Base-by-base conservation (phyloP, 2,113 vertebrate genomes). In the Beaufortia kweichowensis region DNA sequence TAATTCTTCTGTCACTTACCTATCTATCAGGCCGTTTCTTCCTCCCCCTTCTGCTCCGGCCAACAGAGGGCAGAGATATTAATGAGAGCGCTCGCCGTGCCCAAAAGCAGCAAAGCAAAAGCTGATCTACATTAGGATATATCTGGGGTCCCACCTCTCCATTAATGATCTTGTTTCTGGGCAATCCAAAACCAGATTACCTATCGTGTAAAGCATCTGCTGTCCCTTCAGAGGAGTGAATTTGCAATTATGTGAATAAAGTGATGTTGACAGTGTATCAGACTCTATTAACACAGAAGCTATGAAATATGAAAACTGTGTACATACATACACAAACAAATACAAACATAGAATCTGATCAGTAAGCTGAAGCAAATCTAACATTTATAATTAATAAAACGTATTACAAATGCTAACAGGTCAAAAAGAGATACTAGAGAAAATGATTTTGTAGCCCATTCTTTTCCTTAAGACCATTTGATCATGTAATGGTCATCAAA, bases 1-100 rank as follows among this genome's bases (percentile, higher is more conserved):
- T 95, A 98, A 98, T 98, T 93, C 89, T 93, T 92, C 93, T 92
- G 91, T 89, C 88, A 92, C 91, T 92, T 92, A 92, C 92, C 89
- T 89, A 90, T 91, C 92, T 91, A 91, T 91, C 92, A 95, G 93
- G 90, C 90, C 85, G 29, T 87, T 91, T 90, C 85, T 86, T 90
- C 88, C 72, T 59, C 85, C 88, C 91, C 88, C 67, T 68, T 48
- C 63, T 29, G 63, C 41, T 23, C 24, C 24, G 66, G 53, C 62
- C 33, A 39, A 67, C 41, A 75, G 64, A 86, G 85, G 88, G 86
- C 87, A 81, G 77, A 81, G 39, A 28, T n/a, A 73, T 60, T 61
- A 73, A 59, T 73, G 70, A 73, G 55, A 12, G 17, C 2, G 3
- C 65, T 50, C 43, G 48, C 17, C 1, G 46, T 2, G 24, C 15